Conservation (phyloP, 1,140 invertebrate species). For the Cecropterus lyciades region DNA sequence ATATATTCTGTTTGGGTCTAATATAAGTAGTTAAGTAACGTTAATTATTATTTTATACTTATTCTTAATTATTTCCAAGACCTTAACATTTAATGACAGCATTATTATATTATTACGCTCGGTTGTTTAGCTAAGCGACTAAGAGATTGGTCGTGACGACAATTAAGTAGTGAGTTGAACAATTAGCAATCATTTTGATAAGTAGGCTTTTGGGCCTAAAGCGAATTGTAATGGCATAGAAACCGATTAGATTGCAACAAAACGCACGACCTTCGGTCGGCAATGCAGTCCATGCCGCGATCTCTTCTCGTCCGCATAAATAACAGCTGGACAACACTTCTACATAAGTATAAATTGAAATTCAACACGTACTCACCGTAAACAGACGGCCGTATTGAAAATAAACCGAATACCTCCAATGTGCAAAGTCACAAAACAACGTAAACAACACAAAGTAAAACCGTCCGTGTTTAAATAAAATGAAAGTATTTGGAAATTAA, state of each 20-base stretch:
- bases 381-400: slow-evolving; percentile 73
- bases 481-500: slow-evolving; percentile 58
- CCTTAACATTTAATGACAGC: slow-evolving; percentile 17
- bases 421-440: slow-evolving; percentile 71
- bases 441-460: slow-evolving; percentile 77
- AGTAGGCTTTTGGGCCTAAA: slow-evolving; percentile 25
- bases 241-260: slow-evolving; percentile 54
- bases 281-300: slow-evolving; percentile 71
- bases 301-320: slow-evolving; percentile 71
- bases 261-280: slow-evolving; percentile 66
- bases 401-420: slow-evolving; percentile 77
- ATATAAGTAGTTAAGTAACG: neutral
- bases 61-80: slow-evolving; percentile 24
- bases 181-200: slow-evolving; percentile 24
- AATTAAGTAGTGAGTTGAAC: slow-evolving; percentile 20
- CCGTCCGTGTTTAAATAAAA: slow-evolving; percentile 60
- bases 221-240: slow-evolving; percentile 44
- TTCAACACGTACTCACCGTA: slow-evolving; percentile 74
- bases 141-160: slow-evolving; percentile 4
- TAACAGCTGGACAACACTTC: slow-evolving; percentile 65
- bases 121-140: slow-evolving; percentile 6
- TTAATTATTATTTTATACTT: neutral
- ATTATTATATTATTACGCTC: slow-evolving; percentile 13
- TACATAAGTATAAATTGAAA: slow-evolving; percentile 70
- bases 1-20: neutral